Percentiles rank a stretch among this genome's conserved stretches.
Evolutionary conservation across 2,797 vertebrate genomes (phyloP).

Genomic region (Centroberyx gerrardi): DNA sequence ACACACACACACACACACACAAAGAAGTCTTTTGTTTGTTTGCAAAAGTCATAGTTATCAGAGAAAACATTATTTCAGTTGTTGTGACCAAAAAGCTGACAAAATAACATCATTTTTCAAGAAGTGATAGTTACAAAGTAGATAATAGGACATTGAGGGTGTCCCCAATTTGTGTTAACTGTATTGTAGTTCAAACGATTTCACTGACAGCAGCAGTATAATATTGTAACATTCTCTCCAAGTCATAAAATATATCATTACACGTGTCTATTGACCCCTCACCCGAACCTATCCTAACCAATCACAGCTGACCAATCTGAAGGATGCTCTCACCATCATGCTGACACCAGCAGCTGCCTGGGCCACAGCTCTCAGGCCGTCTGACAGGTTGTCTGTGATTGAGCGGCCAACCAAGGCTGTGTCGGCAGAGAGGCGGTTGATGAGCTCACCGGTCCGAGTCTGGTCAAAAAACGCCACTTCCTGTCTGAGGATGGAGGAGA

Average conservation of each 20-base stretch:
- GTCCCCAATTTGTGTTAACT: not conserved
- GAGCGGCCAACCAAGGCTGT: conserved; percentile 91
- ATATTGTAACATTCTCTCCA: not conserved
- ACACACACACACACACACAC: not conserved
- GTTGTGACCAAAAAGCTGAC: no score
- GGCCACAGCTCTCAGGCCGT: conserved; percentile 93
- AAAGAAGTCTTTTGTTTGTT: not conserved
- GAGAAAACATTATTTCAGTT: not conserved
- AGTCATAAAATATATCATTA: not conserved
- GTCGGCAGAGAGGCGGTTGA: conserved; percentile 97
- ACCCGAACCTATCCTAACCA: not conserved
- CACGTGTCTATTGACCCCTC: not conserved
- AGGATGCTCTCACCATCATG: conserved; percentile 93
- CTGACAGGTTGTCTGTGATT: conserved; percentile 96
- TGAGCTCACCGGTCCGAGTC: conserved; percentile 94
- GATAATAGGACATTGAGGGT: not conserved
- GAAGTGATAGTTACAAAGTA: not conserved
- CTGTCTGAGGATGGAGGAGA: conserved; percentile 94
- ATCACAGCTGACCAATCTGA: not conserved
- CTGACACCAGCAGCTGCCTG: conserved; percentile 93
- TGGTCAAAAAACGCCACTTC: conserved; percentile 97
- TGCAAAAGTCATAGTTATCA: not conserved
- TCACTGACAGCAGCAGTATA: not conserved
- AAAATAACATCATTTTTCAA: not conserved
- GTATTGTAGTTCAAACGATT: not conserved